These are phyloP conservation scores for Pantherophis alleghaniensis DNA, from an alignment of 2,797 vertebrate species.

Conservation along the genomic window DNA sequence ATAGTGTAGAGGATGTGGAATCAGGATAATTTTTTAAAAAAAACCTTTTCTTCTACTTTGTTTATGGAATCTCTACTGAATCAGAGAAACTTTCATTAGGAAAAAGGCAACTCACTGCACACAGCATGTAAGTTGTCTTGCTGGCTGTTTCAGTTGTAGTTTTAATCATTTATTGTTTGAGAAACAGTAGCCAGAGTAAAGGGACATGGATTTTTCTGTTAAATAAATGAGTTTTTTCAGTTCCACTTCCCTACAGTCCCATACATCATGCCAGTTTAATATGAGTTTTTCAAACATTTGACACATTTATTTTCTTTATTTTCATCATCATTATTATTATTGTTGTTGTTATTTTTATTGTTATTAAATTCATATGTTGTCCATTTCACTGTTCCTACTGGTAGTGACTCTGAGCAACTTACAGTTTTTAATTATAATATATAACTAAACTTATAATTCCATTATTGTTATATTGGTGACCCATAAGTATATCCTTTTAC, in stretches of 20 bases:
- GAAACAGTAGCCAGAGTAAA: no score
- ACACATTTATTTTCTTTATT: background rate
- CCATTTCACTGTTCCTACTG: background rate
- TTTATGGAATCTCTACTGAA: background rate
- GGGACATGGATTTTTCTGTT: background rate
- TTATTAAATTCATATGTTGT: background rate
- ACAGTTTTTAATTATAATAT: background rate
- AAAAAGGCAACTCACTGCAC: background rate
- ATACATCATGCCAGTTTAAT: background rate
- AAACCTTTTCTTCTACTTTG: background rate
- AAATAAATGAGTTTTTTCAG: background rate
- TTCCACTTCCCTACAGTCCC: background rate
- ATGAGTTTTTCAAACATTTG: background rate
- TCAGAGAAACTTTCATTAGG: background rate
- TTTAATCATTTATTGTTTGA: background rate
- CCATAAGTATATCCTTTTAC: background rate
- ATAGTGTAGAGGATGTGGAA: background rate
- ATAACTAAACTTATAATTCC: background rate
- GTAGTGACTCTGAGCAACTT: background rate
- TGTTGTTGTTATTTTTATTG: background rate
- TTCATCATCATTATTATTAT: background rate
- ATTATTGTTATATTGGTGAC: background rate
- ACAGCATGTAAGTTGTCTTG: background rate
- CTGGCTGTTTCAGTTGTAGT: background rate
- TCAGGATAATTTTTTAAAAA: no score